A percentile compares a stretch with the other conserved stretches of the same genome.
phyloP scores from a whole-genome alignment of 2,797 vertebrate species.

The Sebastes matsubarae region DNA sequence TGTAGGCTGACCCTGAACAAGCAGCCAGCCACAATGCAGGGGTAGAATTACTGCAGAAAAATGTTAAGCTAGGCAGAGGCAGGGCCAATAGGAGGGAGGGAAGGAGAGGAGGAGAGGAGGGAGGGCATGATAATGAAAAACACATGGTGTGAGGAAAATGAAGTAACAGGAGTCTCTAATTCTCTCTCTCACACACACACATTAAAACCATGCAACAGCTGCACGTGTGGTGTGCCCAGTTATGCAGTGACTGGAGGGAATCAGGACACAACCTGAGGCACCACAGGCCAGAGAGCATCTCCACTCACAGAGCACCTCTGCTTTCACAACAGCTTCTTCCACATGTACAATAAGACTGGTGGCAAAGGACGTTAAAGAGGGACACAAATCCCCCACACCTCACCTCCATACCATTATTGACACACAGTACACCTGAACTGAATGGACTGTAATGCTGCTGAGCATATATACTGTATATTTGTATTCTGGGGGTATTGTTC shows the following conservation, averaged over 20 bases:
- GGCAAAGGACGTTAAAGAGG: no score
- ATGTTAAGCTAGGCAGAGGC: constrained; percentile 34
- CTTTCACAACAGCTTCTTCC: no score
- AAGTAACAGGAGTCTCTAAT: constrained; percentile 23
- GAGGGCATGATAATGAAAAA: constrained; percentile 65
- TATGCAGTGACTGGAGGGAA: no score
- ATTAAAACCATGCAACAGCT: constrained; percentile 36
- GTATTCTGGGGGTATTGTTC: no score
- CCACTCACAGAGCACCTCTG: no score
- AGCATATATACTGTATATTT: no score
- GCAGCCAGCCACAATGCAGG: constrained; percentile 54
- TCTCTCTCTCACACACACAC: not conserved
- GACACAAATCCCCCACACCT: no score
- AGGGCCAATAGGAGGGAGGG: constrained; percentile 4
- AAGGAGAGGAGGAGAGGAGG: not conserved
- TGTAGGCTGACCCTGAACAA: constrained; percentile 36
- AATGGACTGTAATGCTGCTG: no score
- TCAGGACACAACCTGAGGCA: no score
- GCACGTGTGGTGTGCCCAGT: constrained; percentile 4
- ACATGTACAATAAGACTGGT: fast-evolving
- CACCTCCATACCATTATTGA: no score
- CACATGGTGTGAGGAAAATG: constrained; percentile 64
- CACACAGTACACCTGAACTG: no score
- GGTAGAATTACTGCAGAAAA: constrained; percentile 75
- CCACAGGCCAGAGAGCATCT: no score